Evolutionary conservation across 2,113 vertebrate genomes (phyloP).

Genomic region (Nannobrachium achirus): DNA sequence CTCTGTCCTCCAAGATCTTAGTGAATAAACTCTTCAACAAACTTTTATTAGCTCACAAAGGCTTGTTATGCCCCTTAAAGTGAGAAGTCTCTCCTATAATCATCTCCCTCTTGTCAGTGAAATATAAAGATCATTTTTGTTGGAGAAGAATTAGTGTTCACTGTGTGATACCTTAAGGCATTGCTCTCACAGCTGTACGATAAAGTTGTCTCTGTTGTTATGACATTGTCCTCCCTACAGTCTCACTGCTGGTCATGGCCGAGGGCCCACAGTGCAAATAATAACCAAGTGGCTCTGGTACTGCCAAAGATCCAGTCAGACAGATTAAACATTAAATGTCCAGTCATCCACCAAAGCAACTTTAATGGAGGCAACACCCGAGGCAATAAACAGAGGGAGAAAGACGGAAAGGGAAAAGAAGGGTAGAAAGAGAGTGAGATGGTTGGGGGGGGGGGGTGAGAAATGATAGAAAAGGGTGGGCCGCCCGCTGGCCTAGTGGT

Average conservation of each 20-base stretch:
- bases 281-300: background rate
- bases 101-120: background rate
- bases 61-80: background rate
- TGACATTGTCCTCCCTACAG: constrained; percentile 3
- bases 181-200: background rate
- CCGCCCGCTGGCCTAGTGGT: too few relatives aligned
- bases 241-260: constrained; percentile 14
- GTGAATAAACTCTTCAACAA: background rate
- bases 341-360: constrained; percentile 22
- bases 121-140: constrained; percentile 5
- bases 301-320: constrained; percentile 32
- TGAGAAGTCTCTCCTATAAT: background rate
- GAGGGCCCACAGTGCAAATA: constrained; percentile 22
- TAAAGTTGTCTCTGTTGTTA: background rate
- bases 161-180: background rate
- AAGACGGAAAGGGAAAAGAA: background rate
- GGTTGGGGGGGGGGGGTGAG: background rate
- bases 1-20: background rate
- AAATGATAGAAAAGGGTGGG: background rate
- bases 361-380: constrained; percentile 1
- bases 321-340: constrained; percentile 41
- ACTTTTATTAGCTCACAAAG: background rate
- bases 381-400: background rate
- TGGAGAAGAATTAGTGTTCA: too few relatives aligned
- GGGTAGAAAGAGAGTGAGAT: background rate